phyloP scores from a whole-genome alignment of 30 jellyfish, hydroid and myxozoan genomes.

The Hydra vulgaris region DNA sequence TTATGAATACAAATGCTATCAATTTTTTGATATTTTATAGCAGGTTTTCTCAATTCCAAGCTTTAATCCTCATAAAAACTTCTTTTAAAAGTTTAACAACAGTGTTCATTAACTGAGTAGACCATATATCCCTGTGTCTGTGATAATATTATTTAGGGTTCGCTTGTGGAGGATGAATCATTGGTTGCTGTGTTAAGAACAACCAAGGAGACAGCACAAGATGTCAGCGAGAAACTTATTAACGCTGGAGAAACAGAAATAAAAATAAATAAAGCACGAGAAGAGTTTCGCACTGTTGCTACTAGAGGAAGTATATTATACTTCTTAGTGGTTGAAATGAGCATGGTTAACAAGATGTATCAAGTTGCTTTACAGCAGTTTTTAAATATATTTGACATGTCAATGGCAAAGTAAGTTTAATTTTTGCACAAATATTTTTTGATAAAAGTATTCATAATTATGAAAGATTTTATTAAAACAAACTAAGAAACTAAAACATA shows the following conservation, averaged over 20 bases:
- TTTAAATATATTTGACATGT: conserved; percentile 55
- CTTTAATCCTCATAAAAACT: neutral
- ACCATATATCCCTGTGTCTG: too few species aligned
- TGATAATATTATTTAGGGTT: conserved; percentile 82
- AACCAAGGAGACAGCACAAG: conserved; percentile 85
- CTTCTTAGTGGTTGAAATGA: conserved; percentile 90
- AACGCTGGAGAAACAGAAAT: conserved; percentile 87
- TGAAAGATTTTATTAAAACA: neutral
- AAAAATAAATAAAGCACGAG: conserved; percentile 82
- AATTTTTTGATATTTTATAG: neutral
- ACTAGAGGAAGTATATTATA: conserved; percentile 87
- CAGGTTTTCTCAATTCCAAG: conserved; percentile 3
- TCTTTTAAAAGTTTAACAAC: too few species aligned
- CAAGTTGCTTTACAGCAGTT: conserved; percentile 92
- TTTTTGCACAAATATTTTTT: neutral
- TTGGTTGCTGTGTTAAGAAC: conserved; percentile 79
- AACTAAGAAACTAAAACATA: neutral
- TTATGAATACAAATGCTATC: too few species aligned
- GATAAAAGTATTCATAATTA: neutral
- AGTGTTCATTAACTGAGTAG: too few species aligned
- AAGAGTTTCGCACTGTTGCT: conserved; percentile 93
- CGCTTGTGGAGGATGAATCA: conserved; percentile 88
- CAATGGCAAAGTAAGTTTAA: conserved; percentile 61
- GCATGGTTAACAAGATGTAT: conserved; percentile 91
- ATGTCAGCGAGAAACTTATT: conserved; percentile 82